phyloP scores from a whole-genome alignment of 2,113 vertebrate species.

The Pogonocichla stellata region DNA sequence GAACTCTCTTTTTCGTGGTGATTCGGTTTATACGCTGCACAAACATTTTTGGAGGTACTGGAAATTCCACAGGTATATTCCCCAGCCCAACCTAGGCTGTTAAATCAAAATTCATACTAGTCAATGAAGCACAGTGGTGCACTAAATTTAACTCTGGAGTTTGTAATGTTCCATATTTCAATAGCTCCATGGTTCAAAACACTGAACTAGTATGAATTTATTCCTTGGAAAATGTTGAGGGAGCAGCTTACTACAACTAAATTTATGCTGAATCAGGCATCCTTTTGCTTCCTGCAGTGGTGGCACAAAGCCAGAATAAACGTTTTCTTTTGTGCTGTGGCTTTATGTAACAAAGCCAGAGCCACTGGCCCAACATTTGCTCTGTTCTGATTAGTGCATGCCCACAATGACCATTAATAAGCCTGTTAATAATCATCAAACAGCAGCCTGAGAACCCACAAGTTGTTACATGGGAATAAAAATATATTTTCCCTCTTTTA shows the following conservation, averaged over 20 bases:
- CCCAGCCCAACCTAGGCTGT: background rate
- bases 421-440: background rate
- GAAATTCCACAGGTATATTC: background rate
- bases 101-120: background rate
- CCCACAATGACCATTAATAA: background rate
- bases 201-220: background rate
- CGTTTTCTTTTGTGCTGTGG: background rate
- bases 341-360: background rate
- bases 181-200: background rate
- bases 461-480: background rate
- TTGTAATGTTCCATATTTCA: background rate
- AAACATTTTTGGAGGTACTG: background rate
- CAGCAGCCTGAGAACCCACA: background rate
- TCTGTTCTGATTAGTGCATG: background rate
- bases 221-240: background rate
- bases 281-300: background rate
- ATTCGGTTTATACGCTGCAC: background rate
- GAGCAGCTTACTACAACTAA: background rate
- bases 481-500: background rate
- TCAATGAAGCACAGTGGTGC: background rate
- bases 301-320: background rate
- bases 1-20: background rate
- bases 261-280: background rate
- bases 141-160: background rate
- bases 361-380: background rate